These are phyloP conservation scores for Silurus meridionalis DNA, from an alignment of 2,113 vertebrate genomes.

Conservation along the genomic window DNA sequence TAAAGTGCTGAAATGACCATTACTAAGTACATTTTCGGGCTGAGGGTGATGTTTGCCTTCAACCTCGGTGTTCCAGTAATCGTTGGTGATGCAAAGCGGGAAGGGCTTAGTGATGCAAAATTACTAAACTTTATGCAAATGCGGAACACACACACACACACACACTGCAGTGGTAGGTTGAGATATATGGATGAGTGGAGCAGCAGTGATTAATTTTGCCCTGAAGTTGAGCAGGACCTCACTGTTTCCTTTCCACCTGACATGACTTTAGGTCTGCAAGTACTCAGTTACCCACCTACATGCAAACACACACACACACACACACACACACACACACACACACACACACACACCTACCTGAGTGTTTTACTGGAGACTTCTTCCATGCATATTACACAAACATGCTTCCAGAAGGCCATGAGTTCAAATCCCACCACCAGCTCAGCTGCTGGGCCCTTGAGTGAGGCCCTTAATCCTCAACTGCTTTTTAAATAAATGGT, in stretches of 20 bases:
- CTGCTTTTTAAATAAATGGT: too few relatives aligned
- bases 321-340: not conserved
- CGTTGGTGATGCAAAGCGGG: not conserved
- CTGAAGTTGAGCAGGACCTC: constrained; percentile 32
- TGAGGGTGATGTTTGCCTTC: not conserved
- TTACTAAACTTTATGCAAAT: not conserved
- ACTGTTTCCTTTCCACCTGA: constrained; percentile 27
- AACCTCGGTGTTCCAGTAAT: not conserved
- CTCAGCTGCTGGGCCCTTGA: too few relatives aligned
- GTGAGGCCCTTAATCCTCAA: too few relatives aligned
- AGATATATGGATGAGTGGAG: constrained; percentile 60
- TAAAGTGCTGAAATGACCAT: not conserved
- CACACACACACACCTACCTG: not conserved
- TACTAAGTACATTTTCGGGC: not conserved
- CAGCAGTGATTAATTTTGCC: constrained; percentile 37
- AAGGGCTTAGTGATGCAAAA: not conserved
- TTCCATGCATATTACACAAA: not conserved
- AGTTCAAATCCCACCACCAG: too few relatives aligned
- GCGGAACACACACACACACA: constrained; percentile 53
- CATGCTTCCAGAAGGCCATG: not conserved
- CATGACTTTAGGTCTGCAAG: constrained; percentile 6
- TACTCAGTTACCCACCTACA: constrained; percentile 9
- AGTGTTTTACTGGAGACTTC: not conserved
- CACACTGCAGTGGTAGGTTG: constrained; percentile 72
- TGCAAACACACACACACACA: not conserved